phyloP scores from a whole-genome alignment of 2,797 vertebrate genomes.

The Sparus aurata region DNA sequence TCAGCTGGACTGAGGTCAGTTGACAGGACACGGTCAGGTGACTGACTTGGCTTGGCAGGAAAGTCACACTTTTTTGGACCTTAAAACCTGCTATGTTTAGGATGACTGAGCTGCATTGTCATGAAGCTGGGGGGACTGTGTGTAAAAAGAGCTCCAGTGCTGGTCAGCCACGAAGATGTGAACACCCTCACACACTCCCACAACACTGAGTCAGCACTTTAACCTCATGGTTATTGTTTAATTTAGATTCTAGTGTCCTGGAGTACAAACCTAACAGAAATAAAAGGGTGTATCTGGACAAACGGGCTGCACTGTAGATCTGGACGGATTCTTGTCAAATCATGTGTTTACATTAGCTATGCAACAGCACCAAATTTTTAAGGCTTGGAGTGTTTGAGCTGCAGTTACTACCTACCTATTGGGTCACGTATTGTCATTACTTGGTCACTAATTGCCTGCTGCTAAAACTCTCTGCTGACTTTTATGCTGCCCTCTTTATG shows the following conservation, averaged over 20 bases:
- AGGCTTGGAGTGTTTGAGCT: slow-evolving; percentile 39
- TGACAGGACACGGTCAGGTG: slow-evolving; percentile 47
- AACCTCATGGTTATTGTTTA: slow-evolving; percentile 22
- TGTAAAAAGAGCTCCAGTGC: slow-evolving; percentile 12
- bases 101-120: slow-evolving; percentile 1
- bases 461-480: slow-evolving; percentile 15
- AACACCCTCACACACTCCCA: slow-evolving; percentile 5
- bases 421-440: slow-evolving; percentile 55
- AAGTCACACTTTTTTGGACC: slow-evolving; percentile 9
- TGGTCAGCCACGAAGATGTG: slow-evolving; percentile 2
- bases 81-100: slow-evolving; percentile 4
- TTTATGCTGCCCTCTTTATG: slow-evolving; percentile 4
- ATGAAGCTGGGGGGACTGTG: background rate
- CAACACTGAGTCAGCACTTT: slow-evolving; percentile 38
- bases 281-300: slow-evolving; percentile 4
- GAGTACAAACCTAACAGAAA: slow-evolving; percentile 4
- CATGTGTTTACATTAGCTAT: background rate
- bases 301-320: background rate
- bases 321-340: background rate
- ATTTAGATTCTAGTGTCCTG: background rate
- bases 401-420: slow-evolving; percentile 55
- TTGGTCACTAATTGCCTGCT: slow-evolving; percentile 55
- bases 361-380: background rate
- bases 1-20: slow-evolving; percentile 38
- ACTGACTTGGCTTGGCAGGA: slow-evolving; percentile 4